These are phyloP conservation scores for Luidia sarsii DNA, from an alignment of 53 echinoderm and acorn worm species.

Conservation along the genomic window DNA sequence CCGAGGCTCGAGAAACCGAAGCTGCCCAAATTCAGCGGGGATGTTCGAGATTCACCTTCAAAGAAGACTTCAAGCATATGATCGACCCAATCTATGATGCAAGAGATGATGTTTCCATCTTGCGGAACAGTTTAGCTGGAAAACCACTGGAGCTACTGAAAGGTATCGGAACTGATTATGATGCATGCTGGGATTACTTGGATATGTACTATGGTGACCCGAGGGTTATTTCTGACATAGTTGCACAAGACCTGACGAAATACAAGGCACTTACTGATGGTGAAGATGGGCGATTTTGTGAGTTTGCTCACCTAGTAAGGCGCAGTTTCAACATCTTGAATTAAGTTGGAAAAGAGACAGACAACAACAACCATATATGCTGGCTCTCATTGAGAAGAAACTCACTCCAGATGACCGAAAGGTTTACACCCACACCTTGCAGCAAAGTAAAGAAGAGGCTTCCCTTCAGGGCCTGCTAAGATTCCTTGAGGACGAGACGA, in stretches of 20 bases:
- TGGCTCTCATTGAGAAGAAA: conserved; percentile 45
- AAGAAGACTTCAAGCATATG: conserved; percentile 56
- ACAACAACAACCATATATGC: conserved; percentile 60
- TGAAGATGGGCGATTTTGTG: conserved; percentile 71
- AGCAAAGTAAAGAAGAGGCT: background rate
- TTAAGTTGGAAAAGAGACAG: conserved; percentile 38
- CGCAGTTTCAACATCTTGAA: conserved; percentile 65
- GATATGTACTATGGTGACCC: conserved; percentile 65
- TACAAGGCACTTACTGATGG: conserved; percentile 50
- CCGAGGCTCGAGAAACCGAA: conserved; percentile 64
- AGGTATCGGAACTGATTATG: conserved; percentile 57
- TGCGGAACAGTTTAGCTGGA: conserved; percentile 57
- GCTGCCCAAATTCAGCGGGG: conserved; percentile 51
- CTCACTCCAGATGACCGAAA: conserved; percentile 2
- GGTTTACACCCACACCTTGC: background rate
- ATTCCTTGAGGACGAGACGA: conserved; percentile 62
- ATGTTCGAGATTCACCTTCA: conserved; percentile 51
- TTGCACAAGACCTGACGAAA: conserved; percentile 55
- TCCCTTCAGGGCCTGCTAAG: conserved; percentile 35
- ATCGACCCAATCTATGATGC: conserved; percentile 31
- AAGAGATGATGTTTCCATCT: conserved; percentile 58
- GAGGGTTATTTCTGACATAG: conserved; percentile 59
- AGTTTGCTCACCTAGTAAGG: conserved; percentile 57
- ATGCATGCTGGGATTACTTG: conserved; percentile 61
- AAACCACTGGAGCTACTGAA: conserved; percentile 57